Base-by-base conservation (phyloP, 2,888 invertebrate species). In the Sesia bembeciformis region DNA sequence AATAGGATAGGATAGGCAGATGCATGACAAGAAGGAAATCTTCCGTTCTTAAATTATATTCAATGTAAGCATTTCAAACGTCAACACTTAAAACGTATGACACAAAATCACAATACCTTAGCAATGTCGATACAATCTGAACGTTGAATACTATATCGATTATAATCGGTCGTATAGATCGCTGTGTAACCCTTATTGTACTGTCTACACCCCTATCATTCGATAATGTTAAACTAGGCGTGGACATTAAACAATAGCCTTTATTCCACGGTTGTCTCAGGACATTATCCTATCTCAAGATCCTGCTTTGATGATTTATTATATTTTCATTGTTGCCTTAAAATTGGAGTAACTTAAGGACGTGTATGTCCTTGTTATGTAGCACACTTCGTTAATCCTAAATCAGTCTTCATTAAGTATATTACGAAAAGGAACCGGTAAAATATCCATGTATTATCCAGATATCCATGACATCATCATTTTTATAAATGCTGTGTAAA, bases 161-260 rank as follows among this genome's bases (percentile, higher is more conserved):
- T 40, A 80, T 76, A 72, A 72, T 72, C 70, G 72, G 75, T 76
- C 66, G 61, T 58, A 65, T 66, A 65, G 66, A 70, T 62, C 66
- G 70, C 71, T 69, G 68, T 76, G 78, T 80, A 78, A 76, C 79
- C 76, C 78, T 80, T 81, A 88, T 88, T 88, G 87, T 86, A 68
- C 83, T 86, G 87, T 87, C 87, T 65, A 57, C 78, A 78, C 74
- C 80, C 79, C 78, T 76, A 74, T 76, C 77, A 70, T 69, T 62
- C 64, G 63, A 61, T 56, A 63, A 67, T 65, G 69, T 65, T 75
- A 74, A 77, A 58, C 74, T 76, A 79, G 81, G 76, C 80, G 76
- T 70, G 68, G 66, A 73, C 71, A 70, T 71, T 64, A 74, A 71
- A 84, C 81, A 85, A 84, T 81, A 68, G 72, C 69, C 67, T 67